A percentile compares a stretch with the other conserved stretches of the same genome.
Conservation (phyloP, 2,797 vertebrate species). For the Rhinella marina region DNA sequence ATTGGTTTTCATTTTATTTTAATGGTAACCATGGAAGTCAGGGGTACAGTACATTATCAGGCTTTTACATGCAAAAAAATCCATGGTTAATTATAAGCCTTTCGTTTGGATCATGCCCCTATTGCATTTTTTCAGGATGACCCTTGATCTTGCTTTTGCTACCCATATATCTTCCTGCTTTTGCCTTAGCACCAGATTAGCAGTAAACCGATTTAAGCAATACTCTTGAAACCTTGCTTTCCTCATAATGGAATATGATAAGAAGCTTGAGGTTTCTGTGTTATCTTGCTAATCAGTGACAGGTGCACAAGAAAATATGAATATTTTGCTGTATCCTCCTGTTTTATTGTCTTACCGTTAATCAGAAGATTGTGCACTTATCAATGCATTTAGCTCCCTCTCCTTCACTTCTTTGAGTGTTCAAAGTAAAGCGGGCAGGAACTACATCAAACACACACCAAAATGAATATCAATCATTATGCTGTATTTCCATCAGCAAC, state of each 20-base stretch:
- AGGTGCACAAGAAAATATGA: slow-evolving; percentile 15
- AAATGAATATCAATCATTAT: slow-evolving; percentile 48
- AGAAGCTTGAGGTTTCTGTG: background rate
- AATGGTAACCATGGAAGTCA: background rate
- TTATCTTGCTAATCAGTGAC: background rate
- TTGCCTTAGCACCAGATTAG: background rate
- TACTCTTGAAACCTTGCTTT: background rate
- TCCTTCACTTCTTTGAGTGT: slow-evolving; percentile 4
- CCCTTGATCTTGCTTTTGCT: background rate
- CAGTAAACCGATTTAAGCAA: background rate
- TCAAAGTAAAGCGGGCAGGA: slow-evolving; percentile 44
- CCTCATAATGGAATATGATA: background rate
- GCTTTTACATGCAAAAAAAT: background rate
- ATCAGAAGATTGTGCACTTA: slow-evolving; percentile 7
- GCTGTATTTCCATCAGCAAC: slow-evolving; percentile 34
- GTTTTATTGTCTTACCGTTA: background rate
- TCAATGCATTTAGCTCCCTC: slow-evolving; percentile 18
- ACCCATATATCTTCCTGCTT: background rate
- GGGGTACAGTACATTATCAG: background rate
- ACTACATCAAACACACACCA: slow-evolving; percentile 46
- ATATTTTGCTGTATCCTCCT: background rate
- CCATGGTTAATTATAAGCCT: background rate
- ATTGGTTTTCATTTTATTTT: slow-evolving; percentile 15
- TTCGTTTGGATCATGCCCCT: background rate
- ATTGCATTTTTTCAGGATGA: background rate